Evolutionary conservation across 2,113 vertebrate genomes (phyloP), one percentile per base, ranked within the genome.

Genomic region (Leptocoma aspasia): DNA sequence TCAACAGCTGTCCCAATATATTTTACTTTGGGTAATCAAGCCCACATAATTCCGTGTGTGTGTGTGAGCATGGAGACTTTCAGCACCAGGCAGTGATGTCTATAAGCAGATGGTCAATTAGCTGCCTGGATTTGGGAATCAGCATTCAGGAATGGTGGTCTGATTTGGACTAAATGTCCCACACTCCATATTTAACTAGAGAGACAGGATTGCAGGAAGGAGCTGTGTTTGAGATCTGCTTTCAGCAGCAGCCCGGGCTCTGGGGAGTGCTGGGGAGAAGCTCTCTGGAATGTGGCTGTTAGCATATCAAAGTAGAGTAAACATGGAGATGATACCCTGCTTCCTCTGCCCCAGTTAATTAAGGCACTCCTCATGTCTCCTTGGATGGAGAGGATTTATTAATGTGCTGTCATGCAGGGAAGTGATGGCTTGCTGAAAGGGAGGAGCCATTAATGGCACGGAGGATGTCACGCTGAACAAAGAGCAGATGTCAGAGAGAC

Each of bases 271-370:
- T 27, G 6, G 2, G 50, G 91, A 82, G 77, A 93, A 81, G 89
- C 70, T 66, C 92, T 94, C 53, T 45, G 90, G 93, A 87, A 59
- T 94, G 66, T 82, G 81, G 86, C 83, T 83, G 84, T 89, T 85
- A 95, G 83, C 94, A 97, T 92, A 63, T 89, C 82, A 92, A 86
- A 89, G 82, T 60, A 94, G 87, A 96, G 77, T 96, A 92, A 96
- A 82, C 94, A 91, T 42, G 73, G 70, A 91, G 72, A 86, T 91
- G 94, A 95, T 95, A 69, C 90, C 77, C 86, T 59, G 56, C 92
- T 98, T 97, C 93, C 97, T 71, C 49, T 86, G 53, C 89, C 90
- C 77, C 63, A 80, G 71, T 94, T 93, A 79, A 90, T 85, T 72
- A 88, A 95, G 70, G 82, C 83, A 42, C 72, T 93, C 86, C 39